Evolutionary conservation across 2,888 invertebrate genomes (phyloP), one percentile per base, ranked within the genome.

Genomic region (Scaptomyza polygonia): DNA sequence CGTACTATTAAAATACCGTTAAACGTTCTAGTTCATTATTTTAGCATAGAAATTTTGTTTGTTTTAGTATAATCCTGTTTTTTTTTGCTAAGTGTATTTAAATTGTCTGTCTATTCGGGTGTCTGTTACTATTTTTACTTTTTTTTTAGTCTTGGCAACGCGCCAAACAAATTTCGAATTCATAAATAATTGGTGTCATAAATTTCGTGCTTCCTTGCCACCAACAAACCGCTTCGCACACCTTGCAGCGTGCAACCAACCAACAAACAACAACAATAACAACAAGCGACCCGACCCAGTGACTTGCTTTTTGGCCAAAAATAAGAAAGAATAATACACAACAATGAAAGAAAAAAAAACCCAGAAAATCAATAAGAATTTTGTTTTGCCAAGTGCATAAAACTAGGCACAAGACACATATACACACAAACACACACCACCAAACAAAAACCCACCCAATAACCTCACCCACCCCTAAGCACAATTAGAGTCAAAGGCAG

Each of bases 161-260:
- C 63, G 77, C 87, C 82, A 87, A 83, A 87, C 88, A 79, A 87
- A 87, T 79, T 83, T 85, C 49, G 83, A 85, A 82, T 87, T 83
- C 88, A 83, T 83, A 83, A 87, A 87, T 87, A 83, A 83, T 83
- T 87, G 82, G 79, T 83, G 88, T 85, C 82, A 83, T 83, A 87
- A 87, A 83, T 81, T 73, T 21, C 48, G 44, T 39, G 43, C 11
- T n/a, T 21, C 21, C 8, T 5, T 5, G 12, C 7, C 36, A 36
- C 12, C 47, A 1, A 9, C 44, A 11, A 40, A 8, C 30, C 9
- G 2, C 54, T 21, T 34, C 40, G 14, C 11, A 12, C 14, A 47
- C 48, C 43, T 32, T 59, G 54, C 45, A 49, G 9, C 30, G 7
- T 57, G 18, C 36, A 55, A 44, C 32, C 58, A 32, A 27, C 54